Percentiles rank a stretch among this genome's conserved stretches.
Evolutionary conservation across 2,113 vertebrate species (phyloP).

Genomic region (Gambusia holbrooki): DNA sequence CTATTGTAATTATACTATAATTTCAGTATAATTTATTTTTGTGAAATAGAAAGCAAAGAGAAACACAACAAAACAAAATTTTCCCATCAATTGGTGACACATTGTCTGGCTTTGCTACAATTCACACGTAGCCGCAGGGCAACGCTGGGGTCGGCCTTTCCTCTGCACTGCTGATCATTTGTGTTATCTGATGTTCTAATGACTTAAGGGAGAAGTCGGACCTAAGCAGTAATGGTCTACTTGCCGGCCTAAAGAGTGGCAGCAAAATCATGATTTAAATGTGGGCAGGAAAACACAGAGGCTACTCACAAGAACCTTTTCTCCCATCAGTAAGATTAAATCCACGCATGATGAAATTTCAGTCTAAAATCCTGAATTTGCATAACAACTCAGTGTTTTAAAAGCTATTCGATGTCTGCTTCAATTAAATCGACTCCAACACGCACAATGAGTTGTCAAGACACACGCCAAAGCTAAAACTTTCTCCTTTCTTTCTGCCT

Average conservation of each 20-base stretch:
- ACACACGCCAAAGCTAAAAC: slow-evolving; percentile 31
- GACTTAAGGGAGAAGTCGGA: slow-evolving; percentile 33
- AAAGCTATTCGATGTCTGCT: slow-evolving; percentile 20
- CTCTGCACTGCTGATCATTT: slow-evolving; percentile 34
- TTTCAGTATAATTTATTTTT: not conserved
- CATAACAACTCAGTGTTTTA: slow-evolving; percentile 43
- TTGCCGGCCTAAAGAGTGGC: slow-evolving; percentile 34
- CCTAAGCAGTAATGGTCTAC: slow-evolving; percentile 54
- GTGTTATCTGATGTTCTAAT: slow-evolving; percentile 51
- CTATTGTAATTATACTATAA: too few relatives aligned
- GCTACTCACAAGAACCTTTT: not conserved
- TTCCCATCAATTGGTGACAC: not conserved
- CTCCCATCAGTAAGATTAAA: not conserved
- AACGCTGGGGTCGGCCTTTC: not conserved
- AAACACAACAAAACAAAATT: not conserved
- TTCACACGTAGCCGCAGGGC: slow-evolving; percentile 17
- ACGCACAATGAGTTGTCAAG: slow-evolving; percentile 47
- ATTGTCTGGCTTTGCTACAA: not conserved
- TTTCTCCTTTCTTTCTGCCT: slow-evolving; percentile 35
- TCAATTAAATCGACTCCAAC: slow-evolving; percentile 32
- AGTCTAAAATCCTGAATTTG: slow-evolving; percentile 22
- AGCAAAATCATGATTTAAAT: slow-evolving; percentile 21
- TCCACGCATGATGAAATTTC: slow-evolving; percentile 8
- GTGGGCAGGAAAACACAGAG: slow-evolving; percentile 15
- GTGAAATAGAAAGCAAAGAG: not conserved